Conservation (phyloP, 1,140 invertebrate genomes). For the Drosophila nigromelanica region DNA sequence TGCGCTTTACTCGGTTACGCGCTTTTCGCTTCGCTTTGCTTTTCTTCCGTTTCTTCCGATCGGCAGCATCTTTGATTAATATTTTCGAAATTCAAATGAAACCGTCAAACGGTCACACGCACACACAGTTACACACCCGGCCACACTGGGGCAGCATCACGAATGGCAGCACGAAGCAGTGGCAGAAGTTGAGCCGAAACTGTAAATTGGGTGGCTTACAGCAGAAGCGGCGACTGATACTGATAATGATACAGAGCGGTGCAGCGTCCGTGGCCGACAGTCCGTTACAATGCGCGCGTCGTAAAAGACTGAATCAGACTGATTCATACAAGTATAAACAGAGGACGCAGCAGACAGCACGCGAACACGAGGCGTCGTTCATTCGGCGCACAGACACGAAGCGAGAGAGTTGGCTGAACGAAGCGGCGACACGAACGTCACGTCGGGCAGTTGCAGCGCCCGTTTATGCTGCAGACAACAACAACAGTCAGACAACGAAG, state of each 20-base stretch:
- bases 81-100: slow-evolving; percentile 47
- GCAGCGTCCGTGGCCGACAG: slow-evolving; percentile 53
- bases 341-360: slow-evolving; percentile 5
- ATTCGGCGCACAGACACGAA: slow-evolving; percentile 9
- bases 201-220: slow-evolving; percentile 28
- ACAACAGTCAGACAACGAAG: slow-evolving; percentile 10
- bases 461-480: slow-evolving; percentile 35
- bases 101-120: slow-evolving; percentile 56
- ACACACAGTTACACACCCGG: slow-evolving; percentile 3
- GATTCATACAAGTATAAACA: slow-evolving; percentile 44
- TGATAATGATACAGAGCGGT: slow-evolving; percentile 14
- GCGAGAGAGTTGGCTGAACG: slow-evolving; percentile 1
- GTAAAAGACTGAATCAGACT: slow-evolving; percentile 42
- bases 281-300: slow-evolving; percentile 52
- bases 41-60: slow-evolving; percentile 50
- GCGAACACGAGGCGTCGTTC: slow-evolving; percentile 1
- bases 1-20: slow-evolving; percentile 14
- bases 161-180: slow-evolving; percentile 21
- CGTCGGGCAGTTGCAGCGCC: slow-evolving; percentile 16
- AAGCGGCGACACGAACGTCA: slow-evolving; percentile 14
- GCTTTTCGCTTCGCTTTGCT: slow-evolving; percentile 14
- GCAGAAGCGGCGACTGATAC: slow-evolving; percentile 13
- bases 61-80: slow-evolving; percentile 53
- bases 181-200: slow-evolving; percentile 37
- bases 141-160: slow-evolving; percentile 36